phyloP scores from a whole-genome alignment of 2,888 invertebrate genomes.

The Melitaea athalia region DNA sequence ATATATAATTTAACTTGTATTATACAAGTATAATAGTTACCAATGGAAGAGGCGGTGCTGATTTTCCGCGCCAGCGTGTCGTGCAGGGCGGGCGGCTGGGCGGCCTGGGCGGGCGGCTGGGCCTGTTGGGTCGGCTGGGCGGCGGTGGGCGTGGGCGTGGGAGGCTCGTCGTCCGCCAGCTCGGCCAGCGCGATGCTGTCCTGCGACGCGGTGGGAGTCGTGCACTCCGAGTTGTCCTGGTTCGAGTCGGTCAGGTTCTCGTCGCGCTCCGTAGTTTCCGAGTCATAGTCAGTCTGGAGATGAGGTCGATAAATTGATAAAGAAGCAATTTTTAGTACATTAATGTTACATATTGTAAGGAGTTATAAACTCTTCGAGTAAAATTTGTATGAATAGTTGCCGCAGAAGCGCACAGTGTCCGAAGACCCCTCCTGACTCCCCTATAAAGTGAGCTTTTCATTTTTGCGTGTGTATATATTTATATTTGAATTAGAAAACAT shows the following conservation, averaged over 20 bases:
- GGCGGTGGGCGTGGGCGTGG: conserved; percentile 34
- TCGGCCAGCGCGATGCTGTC: conserved; percentile 73
- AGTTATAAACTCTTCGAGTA: too few species aligned
- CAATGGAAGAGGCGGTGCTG: conserved; percentile 75
- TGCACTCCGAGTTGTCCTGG: conserved; percentile 80
- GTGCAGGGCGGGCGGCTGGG: conserved; percentile 27
- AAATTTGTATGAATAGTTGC: too few species aligned
- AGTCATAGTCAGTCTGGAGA: conserved; percentile 75
- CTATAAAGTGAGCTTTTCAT: too few species aligned
- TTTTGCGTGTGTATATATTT: too few species aligned
- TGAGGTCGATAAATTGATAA: background rate
- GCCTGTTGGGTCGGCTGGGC: conserved; percentile 25
- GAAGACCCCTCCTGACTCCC: too few species aligned
- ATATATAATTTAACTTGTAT: too few species aligned
- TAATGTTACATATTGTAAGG: too few species aligned
- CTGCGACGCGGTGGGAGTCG: conserved; percentile 77
- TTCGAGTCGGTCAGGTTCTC: conserved; percentile 79
- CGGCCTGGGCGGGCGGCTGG: conserved; percentile 25
- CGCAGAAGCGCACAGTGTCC: too few species aligned
- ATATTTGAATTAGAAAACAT: too few species aligned
- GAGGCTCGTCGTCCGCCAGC: conserved; percentile 57
- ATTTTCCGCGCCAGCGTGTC: conserved; percentile 65
- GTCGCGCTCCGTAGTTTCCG: conserved; percentile 77
- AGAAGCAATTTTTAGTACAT: too few species aligned
- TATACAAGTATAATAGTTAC: too few species aligned